phyloP scores from a whole-genome alignment of 2,888 invertebrate genomes.

The Artemia sinica region DNA sequence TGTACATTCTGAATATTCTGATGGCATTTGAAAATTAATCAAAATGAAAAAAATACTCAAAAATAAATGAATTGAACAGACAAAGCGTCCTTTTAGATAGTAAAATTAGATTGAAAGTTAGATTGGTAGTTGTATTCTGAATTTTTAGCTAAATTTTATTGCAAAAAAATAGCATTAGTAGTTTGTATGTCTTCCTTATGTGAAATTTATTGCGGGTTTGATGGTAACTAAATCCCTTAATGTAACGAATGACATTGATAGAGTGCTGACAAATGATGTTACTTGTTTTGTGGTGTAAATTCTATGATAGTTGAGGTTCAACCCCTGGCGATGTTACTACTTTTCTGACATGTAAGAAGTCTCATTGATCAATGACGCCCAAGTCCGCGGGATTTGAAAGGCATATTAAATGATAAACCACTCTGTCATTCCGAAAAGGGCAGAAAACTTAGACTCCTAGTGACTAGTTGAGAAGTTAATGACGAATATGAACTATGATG shows the following conservation, averaged over 20 bases:
- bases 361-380: background rate
- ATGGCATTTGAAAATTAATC: too few species aligned
- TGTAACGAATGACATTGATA: background rate
- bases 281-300: slow-evolving; percentile 13
- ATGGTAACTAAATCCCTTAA: too few species aligned
- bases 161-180: too few species aligned
- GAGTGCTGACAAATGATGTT: slow-evolving; percentile 4
- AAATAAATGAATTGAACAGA: too few species aligned
- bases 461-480: slow-evolving; percentile 6
- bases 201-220: too few species aligned
- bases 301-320: slow-evolving; percentile 8
- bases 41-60: too few species aligned
- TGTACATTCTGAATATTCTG: too few species aligned
- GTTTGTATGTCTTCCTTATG: too few species aligned
- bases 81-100: too few species aligned
- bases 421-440: slow-evolving; percentile 4
- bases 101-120: too few species aligned
- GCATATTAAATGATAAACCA: slow-evolving; percentile 10
- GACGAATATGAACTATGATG: background rate
- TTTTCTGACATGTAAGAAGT: background rate
- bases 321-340: background rate
- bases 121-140: too few species aligned
- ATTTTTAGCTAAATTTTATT: too few species aligned
- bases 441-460: slow-evolving; percentile 5
- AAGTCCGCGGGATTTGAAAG: slow-evolving; percentile 2